Evolutionary conservation across 2,113 vertebrate genomes (phyloP).

Genomic region (Salvator merianae): DNA sequence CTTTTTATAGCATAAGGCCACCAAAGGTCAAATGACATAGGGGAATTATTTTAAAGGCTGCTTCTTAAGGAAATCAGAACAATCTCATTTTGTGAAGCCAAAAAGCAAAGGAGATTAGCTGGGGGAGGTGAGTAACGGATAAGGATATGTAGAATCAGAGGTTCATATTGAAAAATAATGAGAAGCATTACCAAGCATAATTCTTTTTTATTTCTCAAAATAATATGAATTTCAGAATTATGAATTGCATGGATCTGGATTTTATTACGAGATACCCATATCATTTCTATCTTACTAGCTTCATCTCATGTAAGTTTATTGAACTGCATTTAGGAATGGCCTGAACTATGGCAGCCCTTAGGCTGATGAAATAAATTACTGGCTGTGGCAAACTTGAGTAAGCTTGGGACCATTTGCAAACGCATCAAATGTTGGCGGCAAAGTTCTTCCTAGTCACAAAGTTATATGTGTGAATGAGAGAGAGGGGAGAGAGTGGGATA

Average conservation of each 20-base stretch:
- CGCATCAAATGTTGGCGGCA: too few species aligned
- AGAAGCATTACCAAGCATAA: too few species aligned
- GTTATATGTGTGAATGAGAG: too few species aligned
- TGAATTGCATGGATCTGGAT: neutral
- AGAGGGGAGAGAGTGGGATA: too few species aligned
- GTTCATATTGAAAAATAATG: neutral
- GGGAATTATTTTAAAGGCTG: neutral
- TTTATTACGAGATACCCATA: neutral
- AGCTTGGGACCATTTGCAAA: too few species aligned
- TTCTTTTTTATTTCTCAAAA: neutral
- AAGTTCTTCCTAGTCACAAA: too few species aligned
- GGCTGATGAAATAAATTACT: too few species aligned
- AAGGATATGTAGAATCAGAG: neutral
- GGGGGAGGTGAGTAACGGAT: too few species aligned
- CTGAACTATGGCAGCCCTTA: too few species aligned
- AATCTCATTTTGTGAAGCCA: neutral
- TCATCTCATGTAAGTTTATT: neutral
- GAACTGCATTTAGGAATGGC: too few species aligned
- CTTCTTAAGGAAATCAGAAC: neutral
- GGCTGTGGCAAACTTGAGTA: too few species aligned
- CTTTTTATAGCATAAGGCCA: neutral
- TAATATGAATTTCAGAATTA: neutral
- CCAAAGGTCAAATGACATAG: neutral
- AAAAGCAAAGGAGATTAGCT: neutral
- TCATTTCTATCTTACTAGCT: neutral